A percentile compares a stretch with the other conserved stretches of the same genome.
These are phyloP conservation scores for Mirza zaza DNA, from an alignment of 2,113 vertebrate genomes.

Conservation along the genomic window DNA sequence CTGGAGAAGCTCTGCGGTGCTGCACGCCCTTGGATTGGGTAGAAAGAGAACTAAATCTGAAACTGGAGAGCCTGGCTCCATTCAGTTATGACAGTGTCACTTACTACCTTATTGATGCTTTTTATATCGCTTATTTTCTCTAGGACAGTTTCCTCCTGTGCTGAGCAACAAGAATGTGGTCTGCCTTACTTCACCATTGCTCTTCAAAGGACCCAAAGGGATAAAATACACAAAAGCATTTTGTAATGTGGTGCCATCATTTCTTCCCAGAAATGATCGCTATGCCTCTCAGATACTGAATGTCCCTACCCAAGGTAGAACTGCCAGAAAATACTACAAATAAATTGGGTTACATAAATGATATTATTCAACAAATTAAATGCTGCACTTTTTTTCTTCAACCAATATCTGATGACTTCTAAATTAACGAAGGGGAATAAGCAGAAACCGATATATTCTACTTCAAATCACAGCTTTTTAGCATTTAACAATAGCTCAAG, in stretches of 20 bases:
- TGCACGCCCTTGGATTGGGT: not conserved
- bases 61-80: not conserved
- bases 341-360: not conserved
- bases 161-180: not conserved
- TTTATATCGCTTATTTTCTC: not conserved
- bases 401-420: not conserved
- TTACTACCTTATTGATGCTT: not conserved
- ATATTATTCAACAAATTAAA: not conserved
- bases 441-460: conserved; percentile 1
- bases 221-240: not conserved
- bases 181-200: not conserved
- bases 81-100: not conserved
- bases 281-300: not conserved
- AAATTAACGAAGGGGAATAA: not conserved
- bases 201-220: not conserved
- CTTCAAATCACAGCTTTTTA: not conserved
- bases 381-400: not conserved
- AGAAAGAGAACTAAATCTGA: not conserved
- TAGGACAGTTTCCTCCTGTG: not conserved
- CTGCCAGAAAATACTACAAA: not conserved
- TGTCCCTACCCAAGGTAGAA: not conserved
- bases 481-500: not conserved
- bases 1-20: not conserved
- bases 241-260: not conserved
- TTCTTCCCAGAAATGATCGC: conserved; percentile 7